Evolutionary conservation across 2,888 invertebrate species (phyloP).

Genomic region (Slavum lentiscoides): DNA sequence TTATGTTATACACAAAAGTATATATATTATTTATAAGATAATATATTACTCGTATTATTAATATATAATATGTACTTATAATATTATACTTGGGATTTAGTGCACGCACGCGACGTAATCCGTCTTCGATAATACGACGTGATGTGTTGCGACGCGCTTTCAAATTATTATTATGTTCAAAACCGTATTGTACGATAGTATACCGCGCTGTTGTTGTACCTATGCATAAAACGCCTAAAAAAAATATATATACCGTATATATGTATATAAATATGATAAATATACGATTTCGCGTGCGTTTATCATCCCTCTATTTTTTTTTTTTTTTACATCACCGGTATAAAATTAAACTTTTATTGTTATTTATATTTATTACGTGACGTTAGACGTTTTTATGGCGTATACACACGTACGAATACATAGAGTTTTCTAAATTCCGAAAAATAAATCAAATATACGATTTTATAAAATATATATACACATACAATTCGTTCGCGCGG

Average conservation of each 20-base stretch:
- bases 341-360: conserved; percentile 48
- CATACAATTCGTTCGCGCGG: conserved; percentile 13
- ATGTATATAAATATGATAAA: background rate
- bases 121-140: background rate
- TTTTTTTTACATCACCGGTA: conserved; percentile 27
- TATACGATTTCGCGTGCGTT: conserved; percentile 12
- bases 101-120: background rate
- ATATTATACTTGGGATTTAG: background rate
- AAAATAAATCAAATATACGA: conserved; percentile 39
- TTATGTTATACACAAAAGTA: no score
- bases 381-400: conserved; percentile 39
- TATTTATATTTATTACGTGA: conserved; percentile 46
- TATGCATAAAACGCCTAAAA: no score
- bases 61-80: background rate
- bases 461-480: conserved; percentile 24
- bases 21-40: no score
- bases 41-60: no score
- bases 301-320: background rate
- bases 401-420: background rate
- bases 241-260: background rate
- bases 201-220: no score
- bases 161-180: no score
- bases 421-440: conserved; percentile 29
- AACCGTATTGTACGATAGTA: no score
- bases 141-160: no score